These are phyloP conservation scores for Menura novaehollandiae DNA, from an alignment of 2,113 vertebrate genomes.

Conservation along the genomic window DNA sequence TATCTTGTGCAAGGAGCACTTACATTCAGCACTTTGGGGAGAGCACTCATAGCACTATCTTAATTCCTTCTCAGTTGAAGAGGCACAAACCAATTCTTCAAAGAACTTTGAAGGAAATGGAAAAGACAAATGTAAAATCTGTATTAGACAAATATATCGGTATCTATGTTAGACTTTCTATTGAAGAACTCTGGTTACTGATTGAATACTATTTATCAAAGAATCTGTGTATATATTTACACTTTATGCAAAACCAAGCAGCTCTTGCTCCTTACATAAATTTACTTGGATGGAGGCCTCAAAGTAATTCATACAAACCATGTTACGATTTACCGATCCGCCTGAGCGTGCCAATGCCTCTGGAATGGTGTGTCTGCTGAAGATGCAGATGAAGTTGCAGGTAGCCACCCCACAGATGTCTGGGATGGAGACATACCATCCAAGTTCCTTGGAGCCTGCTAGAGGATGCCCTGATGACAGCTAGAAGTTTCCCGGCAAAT, in stretches of 20 bases:
- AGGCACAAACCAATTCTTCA: not conserved
- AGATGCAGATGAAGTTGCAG: not conserved
- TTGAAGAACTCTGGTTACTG: not conserved
- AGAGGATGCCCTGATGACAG: not conserved
- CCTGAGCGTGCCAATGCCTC: not conserved
- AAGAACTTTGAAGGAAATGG: not conserved
- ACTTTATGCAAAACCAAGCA: not conserved
- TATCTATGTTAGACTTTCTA: not conserved
- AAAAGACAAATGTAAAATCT: not conserved
- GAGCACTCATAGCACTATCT: not conserved
- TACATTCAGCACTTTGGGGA: not conserved
- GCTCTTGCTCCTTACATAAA: not conserved
- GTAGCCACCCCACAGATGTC: not conserved
- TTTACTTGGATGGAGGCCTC: not conserved
- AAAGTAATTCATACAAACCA: not conserved
- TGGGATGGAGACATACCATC: not conserved
- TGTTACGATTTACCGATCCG: not conserved
- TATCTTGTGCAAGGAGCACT: not conserved
- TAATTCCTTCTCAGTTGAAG: not conserved
- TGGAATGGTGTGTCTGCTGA: not conserved
- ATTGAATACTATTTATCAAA: not conserved
- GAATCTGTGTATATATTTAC: not conserved
- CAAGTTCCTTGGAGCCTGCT: not conserved
- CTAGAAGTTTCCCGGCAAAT: not conserved
- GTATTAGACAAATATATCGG: not conserved